Conservation (phyloP, 2,888 invertebrate species). For the Antitype chi region DNA sequence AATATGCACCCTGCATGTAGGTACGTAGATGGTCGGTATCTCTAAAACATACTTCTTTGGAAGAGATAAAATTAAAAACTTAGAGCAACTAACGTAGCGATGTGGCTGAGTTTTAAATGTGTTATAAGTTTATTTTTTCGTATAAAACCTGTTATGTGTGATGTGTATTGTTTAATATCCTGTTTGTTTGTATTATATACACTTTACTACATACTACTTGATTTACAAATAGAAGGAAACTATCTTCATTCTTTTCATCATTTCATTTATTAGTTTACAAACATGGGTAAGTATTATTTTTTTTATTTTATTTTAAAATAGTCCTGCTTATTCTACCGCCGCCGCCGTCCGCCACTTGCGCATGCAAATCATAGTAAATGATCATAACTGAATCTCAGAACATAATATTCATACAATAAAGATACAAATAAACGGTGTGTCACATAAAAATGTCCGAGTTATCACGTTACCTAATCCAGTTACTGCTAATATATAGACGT, state of each 20-base stretch:
- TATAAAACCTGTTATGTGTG: not conserved
- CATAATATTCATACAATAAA: slow-evolving; percentile 21
- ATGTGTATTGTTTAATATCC: not conserved
- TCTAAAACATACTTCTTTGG: no score
- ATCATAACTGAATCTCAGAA: not conserved
- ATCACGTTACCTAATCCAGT: slow-evolving; percentile 46
- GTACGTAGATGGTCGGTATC: no score
- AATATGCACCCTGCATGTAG: no score
- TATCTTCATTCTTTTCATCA: not conserved
- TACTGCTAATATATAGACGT: slow-evolving; percentile 45
- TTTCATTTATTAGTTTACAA: not conserved
- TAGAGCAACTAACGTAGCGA: not conserved
- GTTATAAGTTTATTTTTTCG: not conserved
- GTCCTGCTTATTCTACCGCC: not conserved
- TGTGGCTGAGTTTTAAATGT: not conserved
- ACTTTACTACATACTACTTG: not conserved
- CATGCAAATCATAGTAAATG: not conserved
- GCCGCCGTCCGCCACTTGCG: not conserved
- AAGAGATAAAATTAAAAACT: not conserved
- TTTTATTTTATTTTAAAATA: not conserved
- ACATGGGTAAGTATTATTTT: not conserved
- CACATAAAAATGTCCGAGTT: slow-evolving; percentile 40
- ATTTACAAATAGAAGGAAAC: not conserved
- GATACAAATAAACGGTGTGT: slow-evolving; percentile 8
- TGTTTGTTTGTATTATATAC: not conserved